Percentiles rank a stretch among this genome's conserved stretches.
Evolutionary conservation across 2,113 vertebrate species (phyloP).

Genomic region (Meles meles): DNA sequence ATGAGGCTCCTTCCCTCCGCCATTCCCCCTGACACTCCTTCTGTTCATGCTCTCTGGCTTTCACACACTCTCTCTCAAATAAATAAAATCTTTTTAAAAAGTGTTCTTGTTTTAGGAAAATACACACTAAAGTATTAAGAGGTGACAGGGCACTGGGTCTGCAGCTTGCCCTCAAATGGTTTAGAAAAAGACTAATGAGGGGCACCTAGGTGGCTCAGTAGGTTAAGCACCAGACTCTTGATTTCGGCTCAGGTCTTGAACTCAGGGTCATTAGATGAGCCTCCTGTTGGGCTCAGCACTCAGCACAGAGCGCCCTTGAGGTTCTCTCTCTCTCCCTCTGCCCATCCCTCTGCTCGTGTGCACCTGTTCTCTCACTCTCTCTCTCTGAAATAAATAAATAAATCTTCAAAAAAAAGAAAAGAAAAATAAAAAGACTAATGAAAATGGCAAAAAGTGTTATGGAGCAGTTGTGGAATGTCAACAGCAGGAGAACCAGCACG

Average conservation of each 20-base stretch:
- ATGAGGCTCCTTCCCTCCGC: background rate
- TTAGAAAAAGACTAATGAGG: background rate
- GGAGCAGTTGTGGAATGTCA: background rate
- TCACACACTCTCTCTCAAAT: background rate
- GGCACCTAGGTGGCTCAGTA: background rate
- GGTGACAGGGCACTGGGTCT: background rate
- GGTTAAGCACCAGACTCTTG: background rate
- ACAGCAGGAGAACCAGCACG: background rate
- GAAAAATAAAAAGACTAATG: background rate
- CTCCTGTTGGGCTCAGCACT: background rate
- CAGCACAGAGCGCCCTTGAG: background rate
- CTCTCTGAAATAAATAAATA: background rate
- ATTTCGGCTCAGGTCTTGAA: background rate
- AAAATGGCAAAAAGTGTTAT: background rate
- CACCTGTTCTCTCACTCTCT: background rate
- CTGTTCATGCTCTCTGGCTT: background rate
- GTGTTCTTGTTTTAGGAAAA: constrained; percentile 32
- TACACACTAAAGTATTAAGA: background rate
- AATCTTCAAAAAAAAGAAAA: background rate
- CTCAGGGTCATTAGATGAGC: background rate
- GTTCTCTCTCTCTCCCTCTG: background rate
- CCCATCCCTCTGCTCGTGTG: background rate
- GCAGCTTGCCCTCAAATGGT: background rate
- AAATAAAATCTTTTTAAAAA: background rate
- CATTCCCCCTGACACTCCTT: background rate